Evolutionary conservation across 1,140 invertebrate genomes (phyloP).

Genomic region (Pseudachorutes palmiensis): DNA sequence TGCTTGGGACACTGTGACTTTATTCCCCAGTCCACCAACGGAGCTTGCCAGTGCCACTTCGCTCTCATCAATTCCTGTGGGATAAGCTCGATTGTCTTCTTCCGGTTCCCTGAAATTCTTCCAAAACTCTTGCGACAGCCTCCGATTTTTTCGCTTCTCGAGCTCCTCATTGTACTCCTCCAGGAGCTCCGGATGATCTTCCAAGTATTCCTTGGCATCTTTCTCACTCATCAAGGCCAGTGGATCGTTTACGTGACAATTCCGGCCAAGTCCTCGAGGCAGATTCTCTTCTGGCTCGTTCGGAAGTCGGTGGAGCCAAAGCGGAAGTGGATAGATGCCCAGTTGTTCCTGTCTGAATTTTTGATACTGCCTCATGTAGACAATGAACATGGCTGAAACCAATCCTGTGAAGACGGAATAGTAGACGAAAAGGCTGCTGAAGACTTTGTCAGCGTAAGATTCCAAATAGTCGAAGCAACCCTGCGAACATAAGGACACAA

Average conservation of each 20-base stretch:
- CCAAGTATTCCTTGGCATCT: neutral
- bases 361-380: neutral
- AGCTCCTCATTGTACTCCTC: neutral
- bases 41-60: no score
- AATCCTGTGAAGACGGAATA: neutral
- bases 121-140: no score
- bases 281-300: neutral
- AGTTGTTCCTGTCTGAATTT: neutral
- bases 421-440: neutral
- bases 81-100: no score
- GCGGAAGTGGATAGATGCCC: neutral
- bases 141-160: neutral
- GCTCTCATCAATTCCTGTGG: no score
- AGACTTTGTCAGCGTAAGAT: neutral
- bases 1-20: no score
- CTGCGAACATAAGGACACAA: neutral
- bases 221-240: neutral
- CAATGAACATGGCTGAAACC: neutral
- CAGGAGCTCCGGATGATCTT: neutral
- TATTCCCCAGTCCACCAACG: no score
- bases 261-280: neutral
- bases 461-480: neutral
- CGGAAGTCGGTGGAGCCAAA: neutral
- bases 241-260: neutral
- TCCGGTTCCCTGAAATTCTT: no score